Percentiles rank a stretch among this genome's conserved stretches.
These are phyloP conservation scores for Enteromius treurensis DNA, from an alignment of 2,797 vertebrate genomes.

Conservation along the genomic window DNA sequence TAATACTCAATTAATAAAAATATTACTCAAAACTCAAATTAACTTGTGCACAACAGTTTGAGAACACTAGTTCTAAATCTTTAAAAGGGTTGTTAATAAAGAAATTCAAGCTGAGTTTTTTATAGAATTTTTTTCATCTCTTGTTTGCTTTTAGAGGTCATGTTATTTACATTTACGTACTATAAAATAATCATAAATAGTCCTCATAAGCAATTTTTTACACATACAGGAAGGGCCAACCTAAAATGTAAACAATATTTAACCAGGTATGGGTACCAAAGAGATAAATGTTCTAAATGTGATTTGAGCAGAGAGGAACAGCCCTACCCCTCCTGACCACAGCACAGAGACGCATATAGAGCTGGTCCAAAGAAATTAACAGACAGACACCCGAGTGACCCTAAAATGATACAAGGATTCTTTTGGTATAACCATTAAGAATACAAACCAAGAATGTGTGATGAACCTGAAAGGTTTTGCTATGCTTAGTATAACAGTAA, in stretches of 20 bases:
- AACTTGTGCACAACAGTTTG: background rate
- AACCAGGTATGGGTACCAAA: slow-evolving; percentile 2
- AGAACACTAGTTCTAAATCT: background rate
- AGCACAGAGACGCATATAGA: background rate
- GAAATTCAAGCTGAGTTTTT: background rate
- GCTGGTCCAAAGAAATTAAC: slow-evolving; percentile 2
- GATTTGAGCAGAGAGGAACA: background rate
- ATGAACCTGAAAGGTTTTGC: background rate
- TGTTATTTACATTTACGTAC: background rate
- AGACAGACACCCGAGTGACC: background rate
- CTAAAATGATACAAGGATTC: background rate
- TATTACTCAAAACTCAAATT: background rate
- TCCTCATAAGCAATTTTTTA: background rate
- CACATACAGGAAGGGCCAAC: slow-evolving; percentile 11
- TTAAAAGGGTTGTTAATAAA: slow-evolving; percentile 3
- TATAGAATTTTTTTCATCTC: background rate
- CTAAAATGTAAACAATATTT: slow-evolving; percentile 43
- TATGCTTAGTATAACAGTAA: background rate
- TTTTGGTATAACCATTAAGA: slow-evolving; percentile 5
- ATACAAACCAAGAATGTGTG: slow-evolving; percentile 1
- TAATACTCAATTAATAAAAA: background rate
- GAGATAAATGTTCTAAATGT: background rate
- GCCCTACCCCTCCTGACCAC: slow-evolving; percentile 3
- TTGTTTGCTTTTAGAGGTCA: background rate
- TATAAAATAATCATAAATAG: slow-evolving; percentile 21